Evolutionary conservation across 2,113 vertebrate genomes (phyloP), one percentile per base, ranked within the genome.

Genomic region (Copsychus sechellarum): DNA sequence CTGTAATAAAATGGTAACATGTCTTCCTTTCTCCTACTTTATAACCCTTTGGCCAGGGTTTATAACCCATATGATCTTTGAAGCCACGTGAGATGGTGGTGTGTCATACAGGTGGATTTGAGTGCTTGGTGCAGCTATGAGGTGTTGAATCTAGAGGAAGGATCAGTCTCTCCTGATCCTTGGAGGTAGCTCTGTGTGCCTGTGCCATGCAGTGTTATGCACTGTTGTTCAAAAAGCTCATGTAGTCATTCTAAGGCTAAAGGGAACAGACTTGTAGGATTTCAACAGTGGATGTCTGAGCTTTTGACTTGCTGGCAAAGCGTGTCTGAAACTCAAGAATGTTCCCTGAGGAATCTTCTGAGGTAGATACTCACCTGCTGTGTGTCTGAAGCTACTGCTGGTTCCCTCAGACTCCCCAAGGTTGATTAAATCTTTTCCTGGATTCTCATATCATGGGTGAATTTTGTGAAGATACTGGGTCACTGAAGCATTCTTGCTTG

Each of bases 61-160:
- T 48, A 48, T 48, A 48, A 48, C 47, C 12, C 2, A 2, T 38
- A 20, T 13, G 29, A 29, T 73, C 60, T 61, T 60, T 33, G 70
- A 82, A 71, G n/a, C n/a, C 71, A 7, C 0, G 0, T 28, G 53
- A 65, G 31, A 1, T 45, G 13, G 36, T 83, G 81, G 4, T 85
- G 0, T 45, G 4, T 72, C 0, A 0, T 25, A 13, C 1, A 7
- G 42, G 18, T 64, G 61, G 53, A 21, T 10, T 9, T 58, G 24
- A 8, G 33, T 18, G 1, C 42, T 34, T 29, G 20, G 13, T 50
- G 28, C 48, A 61, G 22, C 1, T 0, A 6, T 54, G 60, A 43
- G 17, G 8, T 69, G 16, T 50, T 92, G n/a, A 25, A n/a, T 53
- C 45, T 67, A 14, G 57, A 69, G 43, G 24, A 80, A 58, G 58